Conservation (phyloP, 2,113 vertebrate genomes). For the Bujurquina vittata region DNA sequence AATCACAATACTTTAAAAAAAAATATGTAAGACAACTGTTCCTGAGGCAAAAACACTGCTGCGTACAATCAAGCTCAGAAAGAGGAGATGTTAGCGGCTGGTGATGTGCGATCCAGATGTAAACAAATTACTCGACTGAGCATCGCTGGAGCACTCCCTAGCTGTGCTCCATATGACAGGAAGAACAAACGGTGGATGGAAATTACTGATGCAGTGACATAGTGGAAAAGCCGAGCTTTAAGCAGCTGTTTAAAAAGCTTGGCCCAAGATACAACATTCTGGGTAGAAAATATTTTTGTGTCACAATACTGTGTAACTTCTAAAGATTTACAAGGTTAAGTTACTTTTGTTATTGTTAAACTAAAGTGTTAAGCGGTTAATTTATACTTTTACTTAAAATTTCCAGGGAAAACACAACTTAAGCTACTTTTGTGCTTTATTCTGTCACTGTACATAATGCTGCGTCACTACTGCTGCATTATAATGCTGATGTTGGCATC, state of each 20-base stretch:
- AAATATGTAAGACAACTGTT: background rate
- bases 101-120: slow-evolving; percentile 3
- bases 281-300: slow-evolving; percentile 1
- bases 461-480: background rate
- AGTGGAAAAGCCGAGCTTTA: background rate
- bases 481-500: background rate
- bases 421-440: background rate
- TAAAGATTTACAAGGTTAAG: background rate
- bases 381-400: background rate
- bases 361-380: background rate
- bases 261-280: background rate
- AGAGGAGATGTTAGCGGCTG: background rate
- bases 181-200: background rate
- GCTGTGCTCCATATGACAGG: slow-evolving; percentile 2
- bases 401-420: background rate
- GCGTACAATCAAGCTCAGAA: background rate
- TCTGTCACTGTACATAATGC: background rate
- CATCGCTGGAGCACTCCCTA: background rate
- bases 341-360: background rate
- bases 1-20: background rate
- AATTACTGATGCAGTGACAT: background rate
- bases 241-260: slow-evolving; percentile 1
- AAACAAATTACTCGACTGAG: slow-evolving; percentile 2
- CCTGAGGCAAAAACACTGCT: background rate
- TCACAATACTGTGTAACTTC: background rate